These are phyloP conservation scores for Megaustenia siamemsis DNA, from an alignment of 2,888 invertebrate genomes.

Conservation along the genomic window DNA sequence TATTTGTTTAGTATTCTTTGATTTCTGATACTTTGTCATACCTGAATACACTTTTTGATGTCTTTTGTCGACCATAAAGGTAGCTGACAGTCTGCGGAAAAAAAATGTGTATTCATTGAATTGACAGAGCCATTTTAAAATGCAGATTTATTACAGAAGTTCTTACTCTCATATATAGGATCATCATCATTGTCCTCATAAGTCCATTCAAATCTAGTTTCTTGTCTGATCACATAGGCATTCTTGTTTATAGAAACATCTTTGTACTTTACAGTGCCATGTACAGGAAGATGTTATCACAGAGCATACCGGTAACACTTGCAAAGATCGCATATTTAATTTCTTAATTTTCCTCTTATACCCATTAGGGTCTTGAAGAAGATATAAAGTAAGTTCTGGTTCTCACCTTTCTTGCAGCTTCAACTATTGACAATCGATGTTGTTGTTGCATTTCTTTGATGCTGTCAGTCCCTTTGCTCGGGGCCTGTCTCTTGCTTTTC, in stretches of 20 bases:
- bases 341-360: too few relatives aligned
- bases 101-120: too few relatives aligned
- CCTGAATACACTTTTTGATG: slow-evolving; percentile 53
- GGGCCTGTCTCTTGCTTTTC: too few relatives aligned
- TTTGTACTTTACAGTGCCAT: not conserved
- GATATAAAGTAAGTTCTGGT: too few relatives aligned
- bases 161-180: not conserved
- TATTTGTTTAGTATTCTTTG: not conserved
- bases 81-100: slow-evolving; percentile 46
- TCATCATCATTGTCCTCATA: too few relatives aligned
- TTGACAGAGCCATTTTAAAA: slow-evolving; percentile 2
- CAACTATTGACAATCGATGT: too few relatives aligned
- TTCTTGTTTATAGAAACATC: not conserved
- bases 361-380: too few relatives aligned
- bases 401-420: too few relatives aligned
- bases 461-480: too few relatives aligned
- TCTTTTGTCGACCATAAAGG: slow-evolving; percentile 51
- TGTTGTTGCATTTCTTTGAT: too few relatives aligned
- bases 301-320: too few relatives aligned
- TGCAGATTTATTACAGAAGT: not conserved
- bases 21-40: slow-evolving; percentile 5
- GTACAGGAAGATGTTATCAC: not conserved
- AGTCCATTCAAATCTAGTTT: not conserved
- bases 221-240: not conserved
- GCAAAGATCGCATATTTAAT: too few relatives aligned